These are phyloP conservation scores for Drosophila leontia DNA, from an alignment of 1,140 invertebrate genomes.

Conservation along the genomic window DNA sequence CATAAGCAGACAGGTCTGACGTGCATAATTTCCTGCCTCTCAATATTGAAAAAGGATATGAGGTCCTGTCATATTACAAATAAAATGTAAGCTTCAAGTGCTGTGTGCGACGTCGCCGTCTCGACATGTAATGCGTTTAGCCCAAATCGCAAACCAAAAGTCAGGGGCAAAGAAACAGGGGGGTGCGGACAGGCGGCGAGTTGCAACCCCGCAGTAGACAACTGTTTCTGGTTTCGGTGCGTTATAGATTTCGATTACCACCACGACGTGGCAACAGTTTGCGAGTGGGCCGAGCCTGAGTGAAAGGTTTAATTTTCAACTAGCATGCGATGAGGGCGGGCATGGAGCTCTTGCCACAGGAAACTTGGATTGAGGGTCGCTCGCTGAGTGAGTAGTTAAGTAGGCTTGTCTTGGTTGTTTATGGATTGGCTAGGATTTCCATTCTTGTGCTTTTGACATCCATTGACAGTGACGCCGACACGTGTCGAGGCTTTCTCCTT, in stretches of 20 bases:
- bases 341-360: neutral
- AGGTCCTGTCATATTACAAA: constrained; percentile 77
- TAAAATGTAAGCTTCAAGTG: constrained; percentile 69
- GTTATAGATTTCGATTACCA: constrained; percentile 69
- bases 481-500: constrained; percentile 52
- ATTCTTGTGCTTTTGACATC: constrained; percentile 74
- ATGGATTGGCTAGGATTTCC: constrained; percentile 63
- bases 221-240: constrained; percentile 69
- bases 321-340: constrained; percentile 53
- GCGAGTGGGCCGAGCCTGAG: constrained; percentile 48
- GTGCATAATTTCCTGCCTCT: constrained; percentile 77
- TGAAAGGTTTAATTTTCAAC: constrained; percentile 76
- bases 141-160: constrained; percentile 35
- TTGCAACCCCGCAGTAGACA: constrained; percentile 24
- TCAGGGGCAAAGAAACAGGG: constrained; percentile 1
- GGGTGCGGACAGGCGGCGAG: neutral
- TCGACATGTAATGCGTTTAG: constrained; percentile 68
- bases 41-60: constrained; percentile 72
- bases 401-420: constrained; percentile 74
- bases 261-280: constrained; percentile 43
- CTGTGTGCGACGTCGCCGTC: constrained; percentile 12
- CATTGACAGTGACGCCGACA: constrained; percentile 76
- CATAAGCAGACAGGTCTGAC: constrained; percentile 75
- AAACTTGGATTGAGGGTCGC: constrained; percentile 49
- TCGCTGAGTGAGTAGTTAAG: constrained; percentile 73